Evolutionary conservation across 2,113 vertebrate genomes (phyloP), one percentile per base, ranked within the genome.

Genomic region (Pithys albifrons): DNA sequence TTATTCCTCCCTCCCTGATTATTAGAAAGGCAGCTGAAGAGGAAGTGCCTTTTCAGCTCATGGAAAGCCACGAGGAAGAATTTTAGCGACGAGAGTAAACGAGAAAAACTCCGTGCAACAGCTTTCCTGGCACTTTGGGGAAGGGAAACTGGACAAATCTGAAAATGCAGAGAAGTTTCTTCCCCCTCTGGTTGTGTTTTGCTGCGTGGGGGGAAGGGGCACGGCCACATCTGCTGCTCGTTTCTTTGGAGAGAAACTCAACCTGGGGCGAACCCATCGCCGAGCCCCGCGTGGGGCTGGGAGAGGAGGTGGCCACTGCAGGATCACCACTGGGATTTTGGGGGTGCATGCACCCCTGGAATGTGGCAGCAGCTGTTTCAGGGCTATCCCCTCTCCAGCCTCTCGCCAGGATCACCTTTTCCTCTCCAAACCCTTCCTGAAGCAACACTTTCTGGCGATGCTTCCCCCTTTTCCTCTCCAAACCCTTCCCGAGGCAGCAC

Each of bases 191-290:
- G 76, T 91, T 88, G 76, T 33, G 48, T 85, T 93, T 89, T 75
- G 57, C 61, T 45, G 76, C 19, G 39, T 4, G 62, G 79, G 76
- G 80, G 92, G 87, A 91, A 91, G 91, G 89, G 77, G 92, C 71
- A 65, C 28, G 66, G 81, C 54, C 62, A 94, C 91, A 95, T 97
- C 96, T 96, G 94, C 94, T 93, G 71, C 84, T 88, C 1, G 28
- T 95, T 97, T 91, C 90, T 95, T 70, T 79, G 46, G 52, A 91
- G 48, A 78, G 48, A 94, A 96, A 80, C 3, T 6, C 75, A 81
- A 84, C 75, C 78, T 52, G 62, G 82, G 37, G 74, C 4, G 6
- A 91, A 37, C 65, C 45, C 0, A 0, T 39, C 2, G 2, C 83
- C 1, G 5, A 86, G 72, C 59, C 37, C 43, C 2, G 2, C 1